phyloP scores from a whole-genome alignment of 2,888 invertebrate species.

The Nephrotoma guestfalica region DNA sequence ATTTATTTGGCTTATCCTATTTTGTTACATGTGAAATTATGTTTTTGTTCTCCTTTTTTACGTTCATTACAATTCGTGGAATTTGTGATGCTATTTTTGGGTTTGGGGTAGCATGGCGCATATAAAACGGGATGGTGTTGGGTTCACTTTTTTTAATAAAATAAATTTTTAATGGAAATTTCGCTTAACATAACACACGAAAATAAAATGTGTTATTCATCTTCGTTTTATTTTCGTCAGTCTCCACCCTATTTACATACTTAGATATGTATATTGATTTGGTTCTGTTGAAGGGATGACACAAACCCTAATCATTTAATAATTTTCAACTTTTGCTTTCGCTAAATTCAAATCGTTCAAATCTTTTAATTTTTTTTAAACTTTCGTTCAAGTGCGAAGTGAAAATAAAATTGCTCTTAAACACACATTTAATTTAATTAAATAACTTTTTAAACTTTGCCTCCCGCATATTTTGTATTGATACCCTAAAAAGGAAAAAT shows the following conservation, averaged over 20 bases:
- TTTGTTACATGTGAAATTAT: neutral
- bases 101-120: neutral
- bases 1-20: neutral
- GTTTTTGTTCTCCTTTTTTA: neutral
- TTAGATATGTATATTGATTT: neutral
- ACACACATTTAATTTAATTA: neutral
- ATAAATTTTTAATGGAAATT: neutral
- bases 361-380: neutral
- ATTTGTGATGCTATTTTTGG: neutral
- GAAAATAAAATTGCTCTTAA: neutral
- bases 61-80: neutral
- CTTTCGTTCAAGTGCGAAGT: neutral
- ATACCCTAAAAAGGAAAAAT: too few species aligned
- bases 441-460: neutral
- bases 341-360: neutral
- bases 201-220: neutral
- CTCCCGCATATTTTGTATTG: too few species aligned
- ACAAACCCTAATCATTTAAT: neutral
- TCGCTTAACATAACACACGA: neutral
- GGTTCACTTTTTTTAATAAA: neutral
- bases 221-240: neutral
- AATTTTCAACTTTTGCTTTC: neutral
- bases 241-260: too few species aligned
- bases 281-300: neutral
- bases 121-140: too few species aligned